Evolutionary conservation across 2,797 vertebrate species (phyloP), one percentile per base, ranked within the genome.

Genomic region (Characodon lateralis): DNA sequence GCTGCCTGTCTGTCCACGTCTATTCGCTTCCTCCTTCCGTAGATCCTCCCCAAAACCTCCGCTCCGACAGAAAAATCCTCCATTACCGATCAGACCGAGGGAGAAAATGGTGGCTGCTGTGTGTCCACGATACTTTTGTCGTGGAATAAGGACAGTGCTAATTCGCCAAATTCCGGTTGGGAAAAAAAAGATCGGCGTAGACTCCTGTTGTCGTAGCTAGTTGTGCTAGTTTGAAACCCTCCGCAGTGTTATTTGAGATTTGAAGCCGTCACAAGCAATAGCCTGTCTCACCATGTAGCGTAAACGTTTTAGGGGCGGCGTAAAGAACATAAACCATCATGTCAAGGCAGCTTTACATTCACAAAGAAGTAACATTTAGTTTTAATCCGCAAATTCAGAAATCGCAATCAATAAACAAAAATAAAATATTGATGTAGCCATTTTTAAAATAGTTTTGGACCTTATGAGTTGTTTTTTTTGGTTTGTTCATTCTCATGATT

Each of bases 231-330:
- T 92, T 91, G 91, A 79, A 94, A 91, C 90, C 86, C 88, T 94
- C 93, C 87, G 95, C 94, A 85, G 92, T 94, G 95, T 94, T 96
- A 96, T 96, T 96, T 95, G 95, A 96, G 95, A 96, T 95, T 95
- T 95, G 94, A 94, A 96, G 93, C 95, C 95, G 96, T 96, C 95
- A 95, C 95, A 91, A 92, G 94, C 94, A 85, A 94, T 92, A 94
- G 94, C 93, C 94, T 94, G 95, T 95, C 95, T 96, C 93, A 91
- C 92, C 93, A 93, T 95, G 94, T 78, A 95, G 95, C 95, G 96
- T 95, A 95, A 95, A 95, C 95, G 96, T 93, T 96, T 92, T 95
- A 94, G 95, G 96, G 96, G 96, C 96, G 96, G 96, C 91, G 94
- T 96, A 94, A 96, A 95, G 94, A 95, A 95, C 94, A 95, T 93